Evolutionary conservation across 2,113 vertebrate genomes (phyloP).

Genomic region (Hypocryptadius cinnamomeus): DNA sequence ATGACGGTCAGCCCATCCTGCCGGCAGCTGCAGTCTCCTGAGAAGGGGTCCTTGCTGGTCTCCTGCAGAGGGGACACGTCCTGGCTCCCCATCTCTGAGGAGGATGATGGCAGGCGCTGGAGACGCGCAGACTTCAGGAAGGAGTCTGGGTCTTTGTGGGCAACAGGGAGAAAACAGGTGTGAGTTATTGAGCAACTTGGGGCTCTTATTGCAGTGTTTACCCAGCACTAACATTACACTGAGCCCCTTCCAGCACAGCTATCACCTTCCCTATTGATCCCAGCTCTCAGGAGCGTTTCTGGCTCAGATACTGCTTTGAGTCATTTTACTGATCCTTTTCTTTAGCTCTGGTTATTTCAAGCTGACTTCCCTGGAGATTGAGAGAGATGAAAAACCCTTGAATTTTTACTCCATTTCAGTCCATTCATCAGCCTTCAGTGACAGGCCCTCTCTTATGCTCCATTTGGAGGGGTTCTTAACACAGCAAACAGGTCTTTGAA

Average conservation of each 20-base stretch:
- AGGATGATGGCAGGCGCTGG: slow-evolving; percentile 91
- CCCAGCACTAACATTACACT: neutral
- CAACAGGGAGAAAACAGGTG: neutral
- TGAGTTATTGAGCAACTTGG: neutral
- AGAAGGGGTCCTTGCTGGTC: slow-evolving; percentile 90
- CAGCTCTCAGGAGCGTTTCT: neutral
- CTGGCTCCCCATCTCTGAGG: slow-evolving; percentile 89
- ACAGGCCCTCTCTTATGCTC: neutral
- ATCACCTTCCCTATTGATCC: neutral
- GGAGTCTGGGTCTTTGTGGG: slow-evolving; percentile 85
- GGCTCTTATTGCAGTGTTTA: slow-evolving; percentile 4
- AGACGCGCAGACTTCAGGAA: slow-evolving; percentile 91
- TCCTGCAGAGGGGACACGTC: slow-evolving; percentile 82
- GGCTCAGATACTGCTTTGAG: neutral
- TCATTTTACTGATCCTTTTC: neutral
- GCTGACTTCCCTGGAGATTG: neutral
- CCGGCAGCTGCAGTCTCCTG: slow-evolving; percentile 86
- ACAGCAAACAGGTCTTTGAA: neutral
- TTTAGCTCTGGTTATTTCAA: neutral
- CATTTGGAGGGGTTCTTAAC: neutral
- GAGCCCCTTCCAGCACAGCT: neutral
- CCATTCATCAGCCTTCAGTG: neutral
- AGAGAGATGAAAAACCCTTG: neutral
- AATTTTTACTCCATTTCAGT: neutral
- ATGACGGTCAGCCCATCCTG: slow-evolving; percentile 93